A percentile compares a stretch with the other conserved stretches of the same genome.
These are phyloP conservation scores for Troilus luridus DNA, from an alignment of 2,888 invertebrate genomes.

Conservation along the genomic window DNA sequence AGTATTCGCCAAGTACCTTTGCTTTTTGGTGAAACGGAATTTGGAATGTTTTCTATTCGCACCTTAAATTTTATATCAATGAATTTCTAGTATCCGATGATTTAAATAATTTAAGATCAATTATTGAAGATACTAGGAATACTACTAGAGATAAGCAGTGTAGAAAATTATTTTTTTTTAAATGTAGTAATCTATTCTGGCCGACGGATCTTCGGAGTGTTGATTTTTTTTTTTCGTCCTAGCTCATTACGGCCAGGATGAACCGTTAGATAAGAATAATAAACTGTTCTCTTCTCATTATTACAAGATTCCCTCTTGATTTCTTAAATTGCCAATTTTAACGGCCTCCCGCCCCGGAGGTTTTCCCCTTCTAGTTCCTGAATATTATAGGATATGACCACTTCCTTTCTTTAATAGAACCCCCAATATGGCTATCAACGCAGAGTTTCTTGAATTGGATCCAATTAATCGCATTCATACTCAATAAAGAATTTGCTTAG, in stretches of 20 bases:
- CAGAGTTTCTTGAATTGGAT: not conserved
- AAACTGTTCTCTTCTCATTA: not conserved
- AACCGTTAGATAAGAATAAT: slow-evolving; percentile 1
- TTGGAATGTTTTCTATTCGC: too few relatives aligned
- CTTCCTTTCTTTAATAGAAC: not conserved
- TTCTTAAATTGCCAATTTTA: slow-evolving; percentile 13
- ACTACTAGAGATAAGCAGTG: too few relatives aligned
- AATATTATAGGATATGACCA: not conserved
- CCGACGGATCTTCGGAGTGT: not conserved
- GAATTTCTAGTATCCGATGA: too few relatives aligned
- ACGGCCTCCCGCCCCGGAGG: not conserved
- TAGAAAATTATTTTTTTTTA: too few relatives aligned
- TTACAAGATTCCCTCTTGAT: not conserved
- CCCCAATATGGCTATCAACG: not conserved
- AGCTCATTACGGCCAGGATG: not conserved
- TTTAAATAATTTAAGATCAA: too few relatives aligned
- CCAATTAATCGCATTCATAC: not conserved
- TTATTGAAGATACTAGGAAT: too few relatives aligned
- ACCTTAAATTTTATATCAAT: too few relatives aligned
- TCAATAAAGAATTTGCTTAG: too few relatives aligned
- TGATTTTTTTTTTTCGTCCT: not conserved
- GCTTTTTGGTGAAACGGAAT: too few relatives aligned
- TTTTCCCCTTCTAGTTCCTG: not conserved
- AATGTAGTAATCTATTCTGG: not conserved
- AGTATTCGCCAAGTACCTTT: too few relatives aligned